Conservation (phyloP, 2,888 invertebrate species). For the Phortica okadai region DNA sequence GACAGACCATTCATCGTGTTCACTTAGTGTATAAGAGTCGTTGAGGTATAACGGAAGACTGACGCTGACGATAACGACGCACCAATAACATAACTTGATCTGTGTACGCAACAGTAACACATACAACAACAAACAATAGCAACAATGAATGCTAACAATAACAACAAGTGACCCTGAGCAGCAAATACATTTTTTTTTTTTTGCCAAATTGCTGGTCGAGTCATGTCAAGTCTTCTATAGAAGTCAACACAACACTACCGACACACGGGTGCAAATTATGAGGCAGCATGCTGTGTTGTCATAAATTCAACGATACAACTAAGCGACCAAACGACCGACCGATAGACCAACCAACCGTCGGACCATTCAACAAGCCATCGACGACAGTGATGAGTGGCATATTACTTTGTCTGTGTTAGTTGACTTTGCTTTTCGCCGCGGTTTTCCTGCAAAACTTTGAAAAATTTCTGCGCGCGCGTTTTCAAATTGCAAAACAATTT, state of each 20-base stretch:
- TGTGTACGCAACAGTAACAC: neutral
- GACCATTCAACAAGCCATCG: neutral
- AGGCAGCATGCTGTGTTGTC: constrained; percentile 36
- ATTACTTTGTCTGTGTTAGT: constrained; percentile 12
- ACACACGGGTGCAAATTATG: constrained; percentile 5
- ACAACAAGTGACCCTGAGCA: constrained; percentile 1
- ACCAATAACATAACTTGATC: too few species aligned
- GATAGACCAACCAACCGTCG: neutral
- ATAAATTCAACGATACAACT: constrained; percentile 1
- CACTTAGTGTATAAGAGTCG: neutral
- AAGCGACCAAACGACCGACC: neutral
- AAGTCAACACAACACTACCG: neutral
- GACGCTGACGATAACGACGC: neutral
- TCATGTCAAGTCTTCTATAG: neutral
- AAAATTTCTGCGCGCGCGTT: constrained; percentile 55
- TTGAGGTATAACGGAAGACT: neutral
- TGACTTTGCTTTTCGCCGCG: constrained; percentile 44
- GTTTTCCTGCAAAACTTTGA: constrained; percentile 57
- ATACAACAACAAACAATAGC: neutral
- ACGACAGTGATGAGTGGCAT: neutral
- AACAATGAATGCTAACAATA: neutral
- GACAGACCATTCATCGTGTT: too few species aligned
- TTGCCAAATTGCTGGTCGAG: neutral
- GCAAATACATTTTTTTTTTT: neutral
- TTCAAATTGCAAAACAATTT: constrained; percentile 68